Conservation (phyloP, 2,888 invertebrate species). For the Trypoxylon attenuatum region DNA sequence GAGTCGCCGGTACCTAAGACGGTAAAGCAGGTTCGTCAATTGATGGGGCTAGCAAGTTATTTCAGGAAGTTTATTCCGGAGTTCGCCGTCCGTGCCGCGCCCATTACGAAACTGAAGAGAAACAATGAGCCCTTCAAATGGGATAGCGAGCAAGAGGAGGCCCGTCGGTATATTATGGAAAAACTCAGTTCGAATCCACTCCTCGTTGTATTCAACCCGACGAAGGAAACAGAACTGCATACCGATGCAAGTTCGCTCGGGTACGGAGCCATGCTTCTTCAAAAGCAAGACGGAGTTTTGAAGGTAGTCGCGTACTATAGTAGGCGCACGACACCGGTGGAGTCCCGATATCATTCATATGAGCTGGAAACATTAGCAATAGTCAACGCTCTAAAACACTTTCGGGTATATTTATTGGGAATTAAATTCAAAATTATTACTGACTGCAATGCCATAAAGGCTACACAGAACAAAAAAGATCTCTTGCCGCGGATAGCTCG, state of each 20-base stretch:
- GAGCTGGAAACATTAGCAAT: conserved; percentile 6
- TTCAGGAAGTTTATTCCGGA: not conserved
- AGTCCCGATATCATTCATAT: conserved; percentile 2
- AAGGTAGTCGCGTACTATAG: not conserved
- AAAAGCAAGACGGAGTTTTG: not conserved
- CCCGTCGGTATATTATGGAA: not conserved
- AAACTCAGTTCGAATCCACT: not conserved
- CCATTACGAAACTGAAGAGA: not conserved
- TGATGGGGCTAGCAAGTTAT: not conserved
- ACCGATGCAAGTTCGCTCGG: conserved; percentile 5
- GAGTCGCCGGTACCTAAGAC: not conserved
- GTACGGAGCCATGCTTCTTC: not conserved
- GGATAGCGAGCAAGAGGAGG: not conserved
- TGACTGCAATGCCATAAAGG: not conserved
- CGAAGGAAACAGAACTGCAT: not conserved
- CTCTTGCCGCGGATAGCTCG: not conserved
- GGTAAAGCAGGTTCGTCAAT: not conserved
- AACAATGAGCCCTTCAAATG: not conserved
- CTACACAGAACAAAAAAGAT: not conserved
- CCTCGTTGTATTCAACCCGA: not conserved
- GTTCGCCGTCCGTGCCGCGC: not conserved
- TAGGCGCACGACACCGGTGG: not conserved
- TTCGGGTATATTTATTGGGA: conserved; percentile 2
- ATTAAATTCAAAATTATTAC: not conserved
- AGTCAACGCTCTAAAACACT: not conserved